phyloP scores from a whole-genome alignment of 2,113 vertebrate species.

The Boulengeromyrus knoepffleri region DNA sequence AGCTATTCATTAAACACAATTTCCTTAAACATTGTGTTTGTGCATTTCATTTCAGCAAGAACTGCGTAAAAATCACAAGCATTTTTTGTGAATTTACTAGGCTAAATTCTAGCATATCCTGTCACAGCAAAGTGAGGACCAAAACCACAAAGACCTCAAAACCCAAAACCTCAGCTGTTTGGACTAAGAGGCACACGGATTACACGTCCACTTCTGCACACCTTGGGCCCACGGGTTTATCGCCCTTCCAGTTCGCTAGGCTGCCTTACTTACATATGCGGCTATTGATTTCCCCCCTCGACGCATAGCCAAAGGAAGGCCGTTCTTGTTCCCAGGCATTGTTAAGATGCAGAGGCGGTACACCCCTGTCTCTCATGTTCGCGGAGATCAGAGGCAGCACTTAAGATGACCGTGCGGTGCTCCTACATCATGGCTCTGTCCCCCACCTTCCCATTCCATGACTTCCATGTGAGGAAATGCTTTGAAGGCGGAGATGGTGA shows the following conservation, averaged over 20 bases:
- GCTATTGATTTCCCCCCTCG: conserved; percentile 38
- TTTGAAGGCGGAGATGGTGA: not conserved
- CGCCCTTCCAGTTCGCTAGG: conserved; percentile 34
- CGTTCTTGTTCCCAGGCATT: conserved; percentile 33
- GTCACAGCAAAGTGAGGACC: not conserved
- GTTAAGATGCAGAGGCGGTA: conserved; percentile 43
- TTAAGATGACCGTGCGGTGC: conserved; percentile 17
- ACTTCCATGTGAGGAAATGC: conserved; percentile 9
- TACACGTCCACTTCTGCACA: not conserved
- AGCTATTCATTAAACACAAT: not conserved
- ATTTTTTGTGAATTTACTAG: not conserved
- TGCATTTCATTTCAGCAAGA: not conserved
- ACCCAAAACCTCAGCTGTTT: not conserved
- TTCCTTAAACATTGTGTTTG: not conserved
- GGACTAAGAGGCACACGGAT: not conserved
- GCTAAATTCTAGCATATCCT: not conserved
- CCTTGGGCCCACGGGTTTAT: conserved; percentile 8
- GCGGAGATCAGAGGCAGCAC: conserved; percentile 21
- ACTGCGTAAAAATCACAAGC: not conserved
- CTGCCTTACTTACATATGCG: conserved; percentile 32
- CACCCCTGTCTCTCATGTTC: conserved; percentile 20
- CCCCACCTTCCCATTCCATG: conserved; percentile 2
- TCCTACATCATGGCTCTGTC: conserved; percentile 27
- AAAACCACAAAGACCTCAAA: not conserved
- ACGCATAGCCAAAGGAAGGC: conserved; percentile 36